Percentiles rank a stretch among this genome's conserved stretches.
These are phyloP conservation scores for Periplaneta americana DNA, from an alignment of 1,140 invertebrate species.

Conservation along the genomic window DNA sequence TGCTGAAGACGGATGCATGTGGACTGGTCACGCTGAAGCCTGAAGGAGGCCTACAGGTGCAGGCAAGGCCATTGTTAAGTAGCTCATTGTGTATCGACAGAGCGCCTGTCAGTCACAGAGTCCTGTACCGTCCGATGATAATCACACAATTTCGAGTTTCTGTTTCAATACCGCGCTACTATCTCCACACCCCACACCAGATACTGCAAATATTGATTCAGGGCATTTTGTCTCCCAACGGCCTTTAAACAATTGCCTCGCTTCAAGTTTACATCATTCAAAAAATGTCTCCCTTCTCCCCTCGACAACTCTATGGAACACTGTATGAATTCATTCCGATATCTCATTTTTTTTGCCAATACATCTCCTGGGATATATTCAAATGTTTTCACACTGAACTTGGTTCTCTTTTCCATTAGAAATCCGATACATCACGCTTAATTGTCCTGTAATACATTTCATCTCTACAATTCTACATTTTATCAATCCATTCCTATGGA, in stretches of 20 bases:
- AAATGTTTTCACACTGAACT: no score
- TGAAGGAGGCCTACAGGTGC: not conserved
- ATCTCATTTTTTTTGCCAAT: no score
- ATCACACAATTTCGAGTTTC: not conserved
- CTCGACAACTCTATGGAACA: not conserved
- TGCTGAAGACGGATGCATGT: no score
- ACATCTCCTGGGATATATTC: no score
- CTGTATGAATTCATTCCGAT: no score
- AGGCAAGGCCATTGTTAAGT: not conserved
- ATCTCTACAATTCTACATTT: no score
- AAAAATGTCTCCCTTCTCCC: not conserved
- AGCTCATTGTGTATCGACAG: not conserved
- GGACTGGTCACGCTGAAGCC: no score
- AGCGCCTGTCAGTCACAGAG: not conserved
- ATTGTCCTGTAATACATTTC: no score
- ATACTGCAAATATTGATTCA: not conserved
- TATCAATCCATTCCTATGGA: no score
- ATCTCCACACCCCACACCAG: not conserved
- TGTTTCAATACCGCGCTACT: not conserved
- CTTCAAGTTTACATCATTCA: not conserved
- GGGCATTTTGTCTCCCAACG: not conserved
- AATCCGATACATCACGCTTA: no score
- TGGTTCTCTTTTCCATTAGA: no score
- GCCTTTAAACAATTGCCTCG: not conserved
- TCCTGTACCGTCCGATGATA: not conserved